Evolutionary conservation across 64 coral and sea anemone genomes (phyloP), one percentile per base, ranked within the genome.

Genomic region (Anthopleura sola): DNA sequence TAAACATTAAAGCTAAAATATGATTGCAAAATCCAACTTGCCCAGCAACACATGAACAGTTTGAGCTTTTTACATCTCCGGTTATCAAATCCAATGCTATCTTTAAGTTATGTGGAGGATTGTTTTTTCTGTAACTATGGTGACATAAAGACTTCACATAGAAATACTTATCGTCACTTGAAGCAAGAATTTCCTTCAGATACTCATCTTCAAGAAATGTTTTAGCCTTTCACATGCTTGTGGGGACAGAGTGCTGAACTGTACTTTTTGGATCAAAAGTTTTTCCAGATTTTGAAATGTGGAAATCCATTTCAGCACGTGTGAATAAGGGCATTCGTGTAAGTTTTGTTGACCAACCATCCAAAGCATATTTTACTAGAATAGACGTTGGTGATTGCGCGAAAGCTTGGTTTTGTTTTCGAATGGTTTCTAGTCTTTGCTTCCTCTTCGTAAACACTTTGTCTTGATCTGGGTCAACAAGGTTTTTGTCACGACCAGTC

Each of bases 181-280:
- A 64, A 56, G 44, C 20, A 0, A 20, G n/a, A 37, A 90, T 55
- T 1, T 90, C 82, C 13, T 53, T 85, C 10, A 84, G 58, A 56
- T 90, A 90, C 75, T 90, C 81, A 78, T 90, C 88, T 16, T 85
- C 60, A 20, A 78, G 32, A 57, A 90, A 90, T 51, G 64, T 84
- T 83, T 85, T 90, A 0, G 88, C 88, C 17, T 90, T 90, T 90
- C 5, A 34, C 40, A 85, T n/a, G 28, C 62, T 16, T 0, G 82
- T 86, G 7, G 89, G 89, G 0, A 91, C 89, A 40, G 89, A 68
- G 76, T 91, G 89, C 37, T 64, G 38, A 10, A 75, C 31, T 21
- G 34, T 9, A 17, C 40, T 81, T 3, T 79, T 54, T 5, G 36
- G 9, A 37, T 91, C 76, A 15, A 91, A 78, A 19, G 64, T 3